Evolutionary conservation across 2,797 vertebrate genomes (phyloP).

Genomic region (Micrastur ruficollis): DNA sequence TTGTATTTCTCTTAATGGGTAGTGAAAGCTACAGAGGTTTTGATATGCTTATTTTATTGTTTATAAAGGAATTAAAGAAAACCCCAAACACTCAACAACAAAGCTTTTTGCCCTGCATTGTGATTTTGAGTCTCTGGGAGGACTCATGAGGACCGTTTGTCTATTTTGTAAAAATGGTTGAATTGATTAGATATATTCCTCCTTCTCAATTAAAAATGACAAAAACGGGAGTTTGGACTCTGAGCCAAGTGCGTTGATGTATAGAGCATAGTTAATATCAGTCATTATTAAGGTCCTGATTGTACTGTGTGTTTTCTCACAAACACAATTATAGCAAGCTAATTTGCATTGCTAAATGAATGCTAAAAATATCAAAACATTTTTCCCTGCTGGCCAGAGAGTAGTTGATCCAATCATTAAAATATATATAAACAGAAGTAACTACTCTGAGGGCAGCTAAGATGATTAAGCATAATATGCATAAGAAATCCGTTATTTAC

Average conservation of each 20-base stretch:
- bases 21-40: background rate
- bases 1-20: background rate
- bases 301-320: background rate
- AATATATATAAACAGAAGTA: background rate
- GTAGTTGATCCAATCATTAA: background rate
- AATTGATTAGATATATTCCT: background rate
- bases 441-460: background rate
- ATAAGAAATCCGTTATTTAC: background rate
- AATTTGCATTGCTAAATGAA: constrained; percentile 38
- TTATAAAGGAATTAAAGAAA: background rate
- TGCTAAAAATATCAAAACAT: constrained; percentile 18
- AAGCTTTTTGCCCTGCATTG: background rate
- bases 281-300: background rate
- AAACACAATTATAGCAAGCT: constrained; percentile 13
- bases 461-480: background rate
- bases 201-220: constrained; percentile 11
- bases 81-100: background rate
- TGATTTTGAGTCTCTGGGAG: background rate
- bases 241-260: background rate
- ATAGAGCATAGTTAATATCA: background rate
- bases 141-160: background rate
- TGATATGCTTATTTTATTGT: background rate
- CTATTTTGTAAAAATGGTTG: background rate
- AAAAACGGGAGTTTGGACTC: background rate
- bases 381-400: background rate